phyloP scores from a whole-genome alignment of 2,113 vertebrate species.

The Anhinga rufa region DNA sequence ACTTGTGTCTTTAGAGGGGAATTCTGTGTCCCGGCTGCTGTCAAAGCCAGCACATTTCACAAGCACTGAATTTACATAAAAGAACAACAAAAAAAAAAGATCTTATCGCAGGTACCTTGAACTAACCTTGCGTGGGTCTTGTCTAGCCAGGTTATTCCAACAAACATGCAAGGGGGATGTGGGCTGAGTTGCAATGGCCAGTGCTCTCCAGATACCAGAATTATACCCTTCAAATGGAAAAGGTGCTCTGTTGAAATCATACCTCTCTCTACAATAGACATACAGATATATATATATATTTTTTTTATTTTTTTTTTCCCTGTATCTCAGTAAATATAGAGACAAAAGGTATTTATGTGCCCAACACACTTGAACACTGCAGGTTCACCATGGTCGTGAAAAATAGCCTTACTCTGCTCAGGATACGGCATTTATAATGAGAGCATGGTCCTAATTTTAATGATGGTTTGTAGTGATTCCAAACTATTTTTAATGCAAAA shows the following conservation, averaged over 20 bases:
- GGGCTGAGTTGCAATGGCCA: neutral
- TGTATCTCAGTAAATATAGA: neutral
- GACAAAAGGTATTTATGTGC: neutral
- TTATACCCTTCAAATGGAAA: neutral
- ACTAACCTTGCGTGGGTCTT: neutral
- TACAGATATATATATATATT: neutral
- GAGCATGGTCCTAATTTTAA: neutral
- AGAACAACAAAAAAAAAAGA: neutral
- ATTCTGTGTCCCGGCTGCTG: neutral
- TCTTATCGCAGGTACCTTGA: conserved; percentile 22
- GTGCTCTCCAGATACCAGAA: neutral
- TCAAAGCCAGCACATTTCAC: neutral
- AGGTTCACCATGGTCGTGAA: neutral
- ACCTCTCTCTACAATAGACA: neutral
- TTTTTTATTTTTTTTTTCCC: too few relatives aligned
- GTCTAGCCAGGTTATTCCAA: conserved; percentile 7
- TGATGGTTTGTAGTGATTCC: neutral
- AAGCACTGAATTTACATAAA: neutral
- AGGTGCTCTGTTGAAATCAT: neutral
- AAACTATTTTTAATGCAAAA: neutral
- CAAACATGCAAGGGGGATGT: neutral
- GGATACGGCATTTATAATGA: neutral
- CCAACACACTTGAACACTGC: neutral
- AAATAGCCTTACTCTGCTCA: neutral
- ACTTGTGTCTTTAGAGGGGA: neutral